A percentile compares a stretch with the other conserved stretches of the same genome.
These are phyloP conservation scores for Ormyrus nitidulus DNA, from an alignment of 2,888 invertebrate genomes.

Conservation along the genomic window DNA sequence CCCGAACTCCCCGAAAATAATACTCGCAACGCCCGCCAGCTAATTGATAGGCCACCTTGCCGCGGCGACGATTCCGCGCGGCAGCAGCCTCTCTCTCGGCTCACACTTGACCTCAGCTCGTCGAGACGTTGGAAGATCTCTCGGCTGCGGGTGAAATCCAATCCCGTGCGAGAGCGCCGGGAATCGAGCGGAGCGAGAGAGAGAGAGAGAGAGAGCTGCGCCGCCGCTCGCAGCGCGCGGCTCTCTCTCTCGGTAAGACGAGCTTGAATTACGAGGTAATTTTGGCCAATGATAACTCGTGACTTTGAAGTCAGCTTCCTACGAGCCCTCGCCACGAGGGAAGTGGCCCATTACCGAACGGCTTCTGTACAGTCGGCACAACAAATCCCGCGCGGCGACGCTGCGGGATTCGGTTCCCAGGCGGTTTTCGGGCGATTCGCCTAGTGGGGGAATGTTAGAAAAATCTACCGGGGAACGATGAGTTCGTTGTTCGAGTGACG, in stretches of 20 bases:
- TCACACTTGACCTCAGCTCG: constrained; percentile 25
- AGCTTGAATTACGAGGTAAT: constrained; percentile 70
- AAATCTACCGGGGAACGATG: too few relatives aligned
- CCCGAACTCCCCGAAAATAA: too few relatives aligned
- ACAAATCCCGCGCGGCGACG: constrained; percentile 61
- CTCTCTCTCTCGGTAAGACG: constrained; percentile 60
- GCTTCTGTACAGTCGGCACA: constrained; percentile 72
- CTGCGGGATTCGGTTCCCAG: neutral
- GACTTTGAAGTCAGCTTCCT: constrained; percentile 75
- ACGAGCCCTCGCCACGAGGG: constrained; percentile 70
- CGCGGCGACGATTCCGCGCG: too few relatives aligned
- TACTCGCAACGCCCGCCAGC: too few relatives aligned
- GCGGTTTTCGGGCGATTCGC: too few relatives aligned
- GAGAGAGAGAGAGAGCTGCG: neutral
- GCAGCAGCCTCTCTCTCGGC: neutral
- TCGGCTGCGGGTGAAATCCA: neutral
- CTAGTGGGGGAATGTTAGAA: too few relatives aligned
- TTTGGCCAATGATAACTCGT: constrained; percentile 75
- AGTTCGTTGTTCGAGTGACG: too few relatives aligned
- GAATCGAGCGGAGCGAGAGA: neutral
- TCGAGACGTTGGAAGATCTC: constrained; percentile 26
- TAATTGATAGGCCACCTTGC: too few relatives aligned
- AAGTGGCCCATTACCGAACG: constrained; percentile 73
- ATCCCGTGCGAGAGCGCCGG: neutral
- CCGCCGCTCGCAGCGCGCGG: constrained; percentile 18